Evolutionary conservation across 2,888 invertebrate species (phyloP), one percentile per base, ranked within the genome.

Genomic region (Deilephila elpenor): DNA sequence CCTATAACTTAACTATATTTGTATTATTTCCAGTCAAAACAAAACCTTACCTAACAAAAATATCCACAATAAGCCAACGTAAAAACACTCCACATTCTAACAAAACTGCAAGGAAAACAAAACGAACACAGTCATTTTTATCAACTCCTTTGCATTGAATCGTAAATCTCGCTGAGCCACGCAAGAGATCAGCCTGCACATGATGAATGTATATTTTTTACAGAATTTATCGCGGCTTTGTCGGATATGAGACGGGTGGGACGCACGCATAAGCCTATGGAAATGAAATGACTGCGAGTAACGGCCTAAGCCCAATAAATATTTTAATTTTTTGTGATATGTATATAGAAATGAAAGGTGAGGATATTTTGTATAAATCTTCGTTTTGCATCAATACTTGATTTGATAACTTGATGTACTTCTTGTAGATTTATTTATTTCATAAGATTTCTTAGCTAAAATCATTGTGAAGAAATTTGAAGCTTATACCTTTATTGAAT

Each of bases 191-290:
- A 91, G 78, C 80, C 83, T 77, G 76, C 78, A 80, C 85, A 93
- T 93, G 93, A 93, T 89, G 87, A 91, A 93, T 93, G 90, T 87
- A 77, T 88, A 84, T 89, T 89, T 91, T 90, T 90, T 86, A 86
- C 83, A 75, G 84, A 86, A 88, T 87, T 86, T 85, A 89, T 88
- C 80, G 81, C 78, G 78, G 80, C 59, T 74, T 73, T 62, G 25
- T 60, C 56, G 59, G 71, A 44, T 71, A 71, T 25, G 71, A 71
- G 59, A 59, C 19, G 59, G 59, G 56, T 20, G 59, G 37, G 60
- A 60, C 25, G 59, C 11, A 20, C 64, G n/a, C n/a, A 34, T 56
- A 59, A 56, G 34, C 59, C 44, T 71, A 71, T 71, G 71, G 71
- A 71, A 71, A 71, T 71, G 71, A 71, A 71, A 71, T 25, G 67